A percentile compares a stretch with the other conserved stretches of the same genome.
Conservation (phyloP, 2,113 vertebrate genomes). For the Trematocara unimaculatum region DNA sequence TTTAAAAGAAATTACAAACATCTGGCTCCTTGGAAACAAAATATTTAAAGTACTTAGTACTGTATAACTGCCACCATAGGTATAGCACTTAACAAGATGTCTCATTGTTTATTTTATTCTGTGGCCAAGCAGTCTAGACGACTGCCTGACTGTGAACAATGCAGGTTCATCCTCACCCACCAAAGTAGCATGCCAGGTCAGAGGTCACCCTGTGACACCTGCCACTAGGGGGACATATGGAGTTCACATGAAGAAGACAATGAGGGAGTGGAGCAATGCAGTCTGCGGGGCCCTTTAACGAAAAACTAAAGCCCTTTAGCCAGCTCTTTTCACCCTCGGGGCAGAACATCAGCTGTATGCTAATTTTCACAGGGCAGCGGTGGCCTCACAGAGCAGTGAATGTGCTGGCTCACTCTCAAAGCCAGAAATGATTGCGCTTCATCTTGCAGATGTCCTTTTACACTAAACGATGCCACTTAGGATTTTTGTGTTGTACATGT, state of each 20-base stretch:
- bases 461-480: neutral
- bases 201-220: conserved; percentile 64
- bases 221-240: conserved; percentile 66
- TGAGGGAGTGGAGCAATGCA: conserved; percentile 57
- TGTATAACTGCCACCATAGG: neutral
- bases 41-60: neutral
- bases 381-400: conserved; percentile 23
- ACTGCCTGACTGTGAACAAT: conserved; percentile 38
- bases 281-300: conserved; percentile 17
- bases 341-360: conserved; percentile 73
- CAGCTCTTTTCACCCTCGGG: conserved; percentile 46
- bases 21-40: neutral
- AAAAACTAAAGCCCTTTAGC: conserved; percentile 40
- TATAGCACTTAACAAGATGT: neutral
- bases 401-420: conserved; percentile 8
- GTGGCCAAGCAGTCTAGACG: conserved; percentile 58
- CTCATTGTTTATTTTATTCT: conserved; percentile 28
- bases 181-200: conserved; percentile 39
- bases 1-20: neutral
- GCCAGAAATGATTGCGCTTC: neutral
- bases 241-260: conserved; percentile 52
- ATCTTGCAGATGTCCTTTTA: conserved; percentile 23
- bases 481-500: neutral
- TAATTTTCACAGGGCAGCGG: conserved; percentile 53
- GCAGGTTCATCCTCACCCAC: conserved; percentile 24